A percentile compares a stretch with the other conserved stretches of the same genome.
These are phyloP conservation scores for Parasteatoda lunata DNA, from an alignment of 2,888 invertebrate species.

Conservation along the genomic window DNA sequence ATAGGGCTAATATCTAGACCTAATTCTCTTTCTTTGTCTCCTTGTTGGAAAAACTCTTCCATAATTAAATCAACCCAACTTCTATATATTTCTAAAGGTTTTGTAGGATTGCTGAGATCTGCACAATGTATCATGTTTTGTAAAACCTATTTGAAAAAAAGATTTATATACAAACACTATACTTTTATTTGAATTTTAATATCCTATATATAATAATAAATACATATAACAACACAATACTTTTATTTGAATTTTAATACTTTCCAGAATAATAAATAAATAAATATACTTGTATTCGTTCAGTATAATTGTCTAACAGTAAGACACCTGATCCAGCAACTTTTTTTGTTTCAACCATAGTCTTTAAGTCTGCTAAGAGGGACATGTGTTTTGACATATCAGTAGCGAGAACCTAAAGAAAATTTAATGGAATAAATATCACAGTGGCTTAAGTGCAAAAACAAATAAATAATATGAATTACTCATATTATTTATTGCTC, in stretches of 20 bases:
- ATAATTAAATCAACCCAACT: constrained; percentile 95
- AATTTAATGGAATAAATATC: not conserved
- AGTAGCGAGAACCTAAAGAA: constrained; percentile 86
- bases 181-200: not conserved
- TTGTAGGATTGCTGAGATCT: constrained; percentile 93
- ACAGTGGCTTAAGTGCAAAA: too few relatives aligned
- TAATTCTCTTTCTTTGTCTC: constrained; percentile 94
- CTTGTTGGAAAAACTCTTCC: constrained; percentile 99
- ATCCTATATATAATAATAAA: not conserved
- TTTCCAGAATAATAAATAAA: not conserved
- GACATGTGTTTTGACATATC: constrained; percentile 99
- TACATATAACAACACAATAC: not conserved
- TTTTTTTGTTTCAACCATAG: constrained; percentile 99
- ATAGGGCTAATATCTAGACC: constrained; percentile 99
- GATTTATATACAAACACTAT: not conserved
- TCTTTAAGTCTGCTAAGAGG: constrained; percentile 97
- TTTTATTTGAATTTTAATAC: not conserved
- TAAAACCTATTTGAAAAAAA: constrained; percentile 81
- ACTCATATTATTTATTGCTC: too few relatives aligned
- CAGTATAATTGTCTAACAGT: constrained; percentile 97
- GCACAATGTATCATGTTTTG: constrained; percentile 99
- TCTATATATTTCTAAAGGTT: constrained; percentile 93
- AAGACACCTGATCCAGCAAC: constrained; percentile 93
- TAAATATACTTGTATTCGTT: constrained; percentile 88
- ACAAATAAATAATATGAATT: too few relatives aligned